Base-by-base conservation (phyloP, 1,140 invertebrate species). In the Oscheius sp. region DNA sequence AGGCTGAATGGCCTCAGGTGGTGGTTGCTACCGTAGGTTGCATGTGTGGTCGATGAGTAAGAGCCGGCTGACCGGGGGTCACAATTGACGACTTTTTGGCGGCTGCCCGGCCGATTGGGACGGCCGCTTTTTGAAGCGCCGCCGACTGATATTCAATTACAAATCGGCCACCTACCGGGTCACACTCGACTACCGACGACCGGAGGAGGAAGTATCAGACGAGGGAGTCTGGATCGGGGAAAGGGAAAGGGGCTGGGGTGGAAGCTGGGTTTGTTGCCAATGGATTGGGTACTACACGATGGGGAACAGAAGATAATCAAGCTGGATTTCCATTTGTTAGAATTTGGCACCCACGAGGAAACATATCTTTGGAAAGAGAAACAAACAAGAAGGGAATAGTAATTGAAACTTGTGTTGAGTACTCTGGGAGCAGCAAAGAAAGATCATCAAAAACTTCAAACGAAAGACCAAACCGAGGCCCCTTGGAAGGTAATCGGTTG, bases 61-160 rank as follows among this genome's bases (percentile, higher is more conserved):
- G 7, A 55, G 38, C 38, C 38, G 10, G 10, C 38, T n/a, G 38
- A n/a, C 38, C 38, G 38, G 38, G 38, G 49, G 49, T 55, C 49
- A 55, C 38, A 42, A 42, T 55, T 23, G 49, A 4, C 49, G 49
- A 55, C 7, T 55, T 55, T 55, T 55, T 55, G 28, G 49, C 23
- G 49, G 49, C 49, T 55, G 49, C 4, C 49, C 23, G 7, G 49
- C 15, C 28, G 49, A 55, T 55, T 55, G 49, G 7, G 49, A 26
- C 49, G 7, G 49, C 23, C 49, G 49, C 49, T 55, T 55, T 55
- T 55, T 55, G 7, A 23, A 55, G 7, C 38, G n/a, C 7, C 49
- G 7, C 49, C 49, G 49, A 55, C 49, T 55, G 49, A 55, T 55
- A 55, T 55, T 55, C 49, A 55, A 55, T 55, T 55, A 55, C 49